Evolutionary conservation across 2,888 invertebrate genomes (phyloP), one percentile per base, ranked within the genome.

Genomic region (Elmis aenea): DNA sequence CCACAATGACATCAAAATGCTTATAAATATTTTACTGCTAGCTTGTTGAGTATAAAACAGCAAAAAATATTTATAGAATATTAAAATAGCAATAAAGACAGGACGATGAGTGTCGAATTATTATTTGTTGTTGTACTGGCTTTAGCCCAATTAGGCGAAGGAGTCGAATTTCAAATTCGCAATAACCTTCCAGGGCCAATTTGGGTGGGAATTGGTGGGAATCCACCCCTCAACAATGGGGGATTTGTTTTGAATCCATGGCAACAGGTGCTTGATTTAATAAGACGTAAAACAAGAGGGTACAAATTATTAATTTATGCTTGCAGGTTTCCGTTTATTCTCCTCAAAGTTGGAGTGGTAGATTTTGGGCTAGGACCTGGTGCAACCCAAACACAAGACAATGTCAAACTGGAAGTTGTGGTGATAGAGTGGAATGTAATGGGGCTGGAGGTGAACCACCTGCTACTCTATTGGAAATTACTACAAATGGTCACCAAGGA

Each of bases 401-500:
- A 25, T 68, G 68, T 43, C 48, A 52, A 20, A 66, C 66, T 18
- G 69, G 69, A 3, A 67, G 67, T 27, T 70, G 70, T 42, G 69
- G 70, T 3, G 58, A 59, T 31, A 51, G 46, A 28, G 36, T 69
- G 3, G 51, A 67, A 45, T 73, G 73, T 46, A 46, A 44, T 9
- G 72, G 72, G n/a, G 61, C 59, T 13, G 69, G 70, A 11, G 70
- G 68, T 11, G 57, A 46, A 10, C 67, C 70, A 4, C 69, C 71
- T 33, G 68, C 55, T 2, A 58, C 67, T 3, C 49, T 71, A 3
- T 67, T 65, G 5, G 70, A 72, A 54, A 67, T 72, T 36, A 69
- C 69, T 1, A 49, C 68, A 9, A 60, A 58, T 29, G 64, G 64
- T 2, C 51, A 44, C 16, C 59, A 57, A 25, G 62, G 64, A 14